Conservation (phyloP, 1,140 invertebrate species). For the Aphelinus atriplicis region DNA sequence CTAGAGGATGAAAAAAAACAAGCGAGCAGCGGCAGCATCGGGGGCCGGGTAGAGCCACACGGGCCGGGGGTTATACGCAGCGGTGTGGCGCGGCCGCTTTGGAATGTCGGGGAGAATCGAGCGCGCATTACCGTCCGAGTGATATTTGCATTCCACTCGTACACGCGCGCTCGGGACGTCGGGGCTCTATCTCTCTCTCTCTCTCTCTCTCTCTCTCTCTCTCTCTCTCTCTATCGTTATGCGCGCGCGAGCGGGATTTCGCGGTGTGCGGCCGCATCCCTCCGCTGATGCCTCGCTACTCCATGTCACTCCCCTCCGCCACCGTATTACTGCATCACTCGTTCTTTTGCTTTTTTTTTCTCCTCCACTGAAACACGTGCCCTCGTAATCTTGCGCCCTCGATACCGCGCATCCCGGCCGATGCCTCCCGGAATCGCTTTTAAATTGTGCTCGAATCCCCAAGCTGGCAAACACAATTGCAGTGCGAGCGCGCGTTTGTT, state of each 20-base stretch:
- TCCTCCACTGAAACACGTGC: background rate
- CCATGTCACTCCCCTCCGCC: conserved; percentile 44
- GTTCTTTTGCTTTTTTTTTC: background rate
- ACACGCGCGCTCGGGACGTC: conserved; percentile 44
- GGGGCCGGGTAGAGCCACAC: conserved; percentile 41
- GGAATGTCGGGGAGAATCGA: conserved; percentile 48
- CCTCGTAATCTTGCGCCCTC: background rate
- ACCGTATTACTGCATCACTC: background rate
- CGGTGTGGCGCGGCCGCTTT: no score
- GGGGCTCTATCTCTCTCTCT: conserved; percentile 26
- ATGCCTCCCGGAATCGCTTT: conserved; percentile 2
- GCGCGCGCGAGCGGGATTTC: conserved; percentile 40
- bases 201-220: conserved; percentile 7
- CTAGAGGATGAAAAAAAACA: no score
- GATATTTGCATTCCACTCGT: conserved; percentile 65
- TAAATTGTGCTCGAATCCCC: conserved; percentile 18
- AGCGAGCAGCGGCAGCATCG: no score
- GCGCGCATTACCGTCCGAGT: conserved; percentile 61
- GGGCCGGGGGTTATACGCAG: conserved; percentile 19
- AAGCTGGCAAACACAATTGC: background rate
- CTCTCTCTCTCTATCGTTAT: conserved; percentile 35
- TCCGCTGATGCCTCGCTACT: conserved; percentile 33
- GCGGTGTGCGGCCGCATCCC: conserved; percentile 38
- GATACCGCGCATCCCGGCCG: no score
- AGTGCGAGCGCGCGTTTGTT: background rate